Percentiles rank a stretch among this genome's conserved stretches.
These are phyloP conservation scores for Brienomyrus brachyistius DNA, from an alignment of 2,113 vertebrate species.

Conservation along the genomic window DNA sequence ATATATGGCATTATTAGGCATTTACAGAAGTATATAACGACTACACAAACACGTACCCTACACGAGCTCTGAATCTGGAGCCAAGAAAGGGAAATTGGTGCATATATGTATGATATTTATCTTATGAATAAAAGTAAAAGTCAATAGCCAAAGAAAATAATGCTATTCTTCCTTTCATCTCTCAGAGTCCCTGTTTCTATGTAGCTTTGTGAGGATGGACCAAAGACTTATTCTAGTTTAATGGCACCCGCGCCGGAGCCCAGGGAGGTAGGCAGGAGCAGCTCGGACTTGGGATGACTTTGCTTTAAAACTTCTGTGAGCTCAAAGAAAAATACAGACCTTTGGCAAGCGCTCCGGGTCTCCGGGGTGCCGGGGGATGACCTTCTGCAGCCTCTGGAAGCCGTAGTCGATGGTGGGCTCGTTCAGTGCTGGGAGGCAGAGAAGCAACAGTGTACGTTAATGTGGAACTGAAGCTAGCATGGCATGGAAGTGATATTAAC, in stretches of 20 bases:
- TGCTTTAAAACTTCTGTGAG: background rate
- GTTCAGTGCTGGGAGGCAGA: conserved; percentile 74
- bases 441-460: conserved; percentile 11
- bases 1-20: background rate
- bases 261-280: too few relatives aligned
- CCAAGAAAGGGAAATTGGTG: background rate
- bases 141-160: background rate
- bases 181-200: background rate
- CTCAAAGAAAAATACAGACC: conserved; percentile 53
- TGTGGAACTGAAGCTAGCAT: background rate
- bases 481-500: background rate
- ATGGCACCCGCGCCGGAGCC: background rate
- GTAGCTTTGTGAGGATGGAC: background rate
- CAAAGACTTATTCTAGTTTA: background rate
- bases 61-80: background rate
- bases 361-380: conserved; percentile 89
- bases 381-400: conserved; percentile 93
- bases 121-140: background rate
- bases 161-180: background rate
- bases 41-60: background rate
- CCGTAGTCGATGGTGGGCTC: conserved; percentile 96
- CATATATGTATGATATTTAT: background rate
- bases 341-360: conserved; percentile 91
- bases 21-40: background rate
- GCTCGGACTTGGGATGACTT: background rate